phyloP scores from a whole-genome alignment of 2,113 vertebrate species.

The Hassar affinis region DNA sequence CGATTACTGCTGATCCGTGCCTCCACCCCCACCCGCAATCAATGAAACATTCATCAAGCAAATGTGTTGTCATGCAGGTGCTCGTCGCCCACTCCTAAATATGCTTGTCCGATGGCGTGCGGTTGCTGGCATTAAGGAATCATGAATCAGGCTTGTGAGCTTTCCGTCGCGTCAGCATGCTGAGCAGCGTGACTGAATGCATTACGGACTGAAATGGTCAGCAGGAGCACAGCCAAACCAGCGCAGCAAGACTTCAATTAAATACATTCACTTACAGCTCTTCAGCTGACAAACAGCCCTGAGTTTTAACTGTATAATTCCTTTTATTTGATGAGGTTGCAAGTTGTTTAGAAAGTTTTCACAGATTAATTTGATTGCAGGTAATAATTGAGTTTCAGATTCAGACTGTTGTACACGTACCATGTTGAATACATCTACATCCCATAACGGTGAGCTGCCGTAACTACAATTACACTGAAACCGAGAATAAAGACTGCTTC shows the following conservation, averaged over 20 bases:
- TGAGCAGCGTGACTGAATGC: constrained; percentile 26
- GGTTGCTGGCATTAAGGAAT: constrained; percentile 36
- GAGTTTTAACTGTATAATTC: not conserved
- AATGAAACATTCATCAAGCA: constrained; percentile 75
- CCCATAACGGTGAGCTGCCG: not conserved
- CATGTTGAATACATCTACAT: not conserved
- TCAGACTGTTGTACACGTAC: too few species aligned
- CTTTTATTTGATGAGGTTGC: constrained; percentile 23
- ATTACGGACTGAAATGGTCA: constrained; percentile 28
- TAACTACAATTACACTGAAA: not conserved
- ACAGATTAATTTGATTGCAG: not conserved
- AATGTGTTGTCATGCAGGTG: constrained; percentile 64
- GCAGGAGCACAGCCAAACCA: not conserved
- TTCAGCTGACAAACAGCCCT: not conserved
- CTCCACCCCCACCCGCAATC: constrained; percentile 66
- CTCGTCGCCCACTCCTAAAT: constrained; percentile 41
- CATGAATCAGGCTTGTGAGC: constrained; percentile 40
- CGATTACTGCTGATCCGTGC: constrained; percentile 77
- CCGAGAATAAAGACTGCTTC: not conserved
- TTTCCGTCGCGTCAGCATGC: constrained; percentile 45
- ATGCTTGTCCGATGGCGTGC: constrained; percentile 34
- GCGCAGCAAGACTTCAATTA: constrained; percentile 28
- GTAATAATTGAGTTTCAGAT: not conserved
- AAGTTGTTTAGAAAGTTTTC: not conserved
- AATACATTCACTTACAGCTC: constrained; percentile 26